Conservation (phyloP, 2,888 invertebrate species). For the Tachystola acroxantha region DNA sequence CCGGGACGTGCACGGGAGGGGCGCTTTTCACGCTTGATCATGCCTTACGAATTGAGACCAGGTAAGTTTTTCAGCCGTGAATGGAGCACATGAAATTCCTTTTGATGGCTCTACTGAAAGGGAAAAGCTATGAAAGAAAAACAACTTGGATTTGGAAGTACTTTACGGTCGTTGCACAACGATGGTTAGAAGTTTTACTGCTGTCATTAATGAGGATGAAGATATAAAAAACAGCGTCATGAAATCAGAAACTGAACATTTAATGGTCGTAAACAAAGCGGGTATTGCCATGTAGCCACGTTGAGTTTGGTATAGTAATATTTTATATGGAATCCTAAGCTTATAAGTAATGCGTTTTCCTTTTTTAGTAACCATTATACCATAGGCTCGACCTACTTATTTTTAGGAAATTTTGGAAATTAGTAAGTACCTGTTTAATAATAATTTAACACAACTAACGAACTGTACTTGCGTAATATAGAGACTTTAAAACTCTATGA, state of each 20-base stretch:
- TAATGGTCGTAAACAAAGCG: conserved; percentile 10
- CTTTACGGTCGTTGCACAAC: neutral
- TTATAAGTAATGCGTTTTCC: too few relatives aligned
- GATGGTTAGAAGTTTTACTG: conserved; percentile 3
- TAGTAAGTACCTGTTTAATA: too few relatives aligned
- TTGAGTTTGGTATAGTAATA: too few relatives aligned
- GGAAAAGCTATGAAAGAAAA: neutral
- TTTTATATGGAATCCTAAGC: too few relatives aligned
- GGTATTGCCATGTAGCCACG: conserved; percentile 3
- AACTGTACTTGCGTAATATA: too few relatives aligned
- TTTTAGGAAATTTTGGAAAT: too few relatives aligned
- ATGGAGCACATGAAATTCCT: neutral
- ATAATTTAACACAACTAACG: too few relatives aligned
- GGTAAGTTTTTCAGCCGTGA: conserved; percentile 49
- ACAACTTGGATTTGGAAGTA: neutral
- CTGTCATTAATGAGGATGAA: neutral
- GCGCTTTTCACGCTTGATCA: conserved; percentile 61
- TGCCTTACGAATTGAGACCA: conserved; percentile 73
- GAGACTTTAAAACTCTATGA: too few relatives aligned
- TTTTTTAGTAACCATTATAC: too few relatives aligned
- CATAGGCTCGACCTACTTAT: too few relatives aligned
- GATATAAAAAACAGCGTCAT: conserved; percentile 3
- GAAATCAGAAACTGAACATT: conserved; percentile 10
- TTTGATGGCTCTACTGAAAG: neutral
- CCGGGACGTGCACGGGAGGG: conserved; percentile 50